Evolutionary conservation across 2,888 invertebrate genomes (phyloP).

Genomic region (Eristalinus sepulchralis): DNA sequence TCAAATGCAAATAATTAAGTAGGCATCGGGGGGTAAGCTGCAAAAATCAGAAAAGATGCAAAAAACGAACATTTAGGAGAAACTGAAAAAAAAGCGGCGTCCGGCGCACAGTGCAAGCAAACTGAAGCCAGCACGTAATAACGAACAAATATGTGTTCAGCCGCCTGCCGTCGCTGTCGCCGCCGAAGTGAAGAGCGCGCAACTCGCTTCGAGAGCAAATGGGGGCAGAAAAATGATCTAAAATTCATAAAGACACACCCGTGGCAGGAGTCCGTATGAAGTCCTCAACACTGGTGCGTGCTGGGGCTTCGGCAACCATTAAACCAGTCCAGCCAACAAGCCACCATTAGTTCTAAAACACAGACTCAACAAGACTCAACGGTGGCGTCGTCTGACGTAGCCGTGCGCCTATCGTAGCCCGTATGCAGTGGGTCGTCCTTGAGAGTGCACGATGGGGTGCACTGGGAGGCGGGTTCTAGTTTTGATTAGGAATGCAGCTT

Average conservation of each 20-base stretch:
- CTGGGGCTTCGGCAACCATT: conserved; percentile 53
- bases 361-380: conserved; percentile 65
- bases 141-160: conserved; percentile 55
- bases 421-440: conserved; percentile 25
- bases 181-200: background rate
- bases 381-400: background rate
- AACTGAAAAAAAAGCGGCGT: background rate
- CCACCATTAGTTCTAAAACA: conserved; percentile 66
- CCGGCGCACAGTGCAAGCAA: background rate
- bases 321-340: conserved; percentile 68
- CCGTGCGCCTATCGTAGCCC: background rate
- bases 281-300: conserved; percentile 64
- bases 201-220: conserved; percentile 49
- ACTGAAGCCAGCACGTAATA: conserved; percentile 50
- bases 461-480: conserved; percentile 44
- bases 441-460: conserved; percentile 4
- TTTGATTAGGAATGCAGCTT: conserved; percentile 68
- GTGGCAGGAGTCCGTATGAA: conserved; percentile 21
- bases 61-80: background rate
- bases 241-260: conserved; percentile 61
- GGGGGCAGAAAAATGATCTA: conserved; percentile 62
- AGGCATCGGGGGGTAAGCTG: conserved; percentile 34
- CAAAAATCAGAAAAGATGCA: background rate
- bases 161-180: background rate
- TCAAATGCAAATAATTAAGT: conserved; percentile 69